A percentile compares a stretch with the other conserved stretches of the same genome.
Conservation (phyloP, 2,888 invertebrate species). For the Galerucella nymphaeae region DNA sequence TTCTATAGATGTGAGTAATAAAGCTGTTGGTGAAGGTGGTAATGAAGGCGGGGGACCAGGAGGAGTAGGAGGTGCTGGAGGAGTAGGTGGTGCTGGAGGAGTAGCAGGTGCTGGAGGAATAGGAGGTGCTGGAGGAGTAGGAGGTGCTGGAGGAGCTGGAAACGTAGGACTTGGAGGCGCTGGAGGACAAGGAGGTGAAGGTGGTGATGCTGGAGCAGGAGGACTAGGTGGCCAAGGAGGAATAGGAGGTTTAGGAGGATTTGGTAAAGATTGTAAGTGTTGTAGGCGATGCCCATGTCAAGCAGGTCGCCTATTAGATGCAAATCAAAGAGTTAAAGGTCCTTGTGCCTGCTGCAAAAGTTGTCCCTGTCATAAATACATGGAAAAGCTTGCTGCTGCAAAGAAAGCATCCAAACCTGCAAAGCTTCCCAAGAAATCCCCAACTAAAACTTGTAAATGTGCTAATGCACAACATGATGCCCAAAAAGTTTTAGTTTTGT, state of each 20-base stretch:
- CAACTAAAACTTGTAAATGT: slow-evolving; percentile 3
- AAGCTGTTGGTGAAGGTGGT: neutral
- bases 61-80: slow-evolving; percentile 6
- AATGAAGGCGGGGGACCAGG: neutral
- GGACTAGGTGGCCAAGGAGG: neutral
- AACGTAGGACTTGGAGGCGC: too few relatives aligned
- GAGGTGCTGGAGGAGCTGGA: neutral
- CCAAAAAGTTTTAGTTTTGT: neutral
- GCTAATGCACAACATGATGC: neutral
- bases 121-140: too few relatives aligned
- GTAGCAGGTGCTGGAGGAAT: neutral
- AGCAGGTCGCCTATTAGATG: neutral
- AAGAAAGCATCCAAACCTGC: neutral
- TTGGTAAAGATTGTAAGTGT: slow-evolving; percentile 11
- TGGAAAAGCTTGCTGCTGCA: neutral
- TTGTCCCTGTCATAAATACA: slow-evolving; percentile 6
- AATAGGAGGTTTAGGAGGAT: neutral
- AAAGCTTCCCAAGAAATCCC: neutral
- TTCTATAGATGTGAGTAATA: neutral
- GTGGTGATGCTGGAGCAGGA: neutral
- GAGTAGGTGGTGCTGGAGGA: slow-evolving; percentile 22
- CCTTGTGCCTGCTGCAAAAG: slow-evolving; percentile 12
- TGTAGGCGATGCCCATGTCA: slow-evolving; percentile 9
- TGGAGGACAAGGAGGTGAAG: neutral
- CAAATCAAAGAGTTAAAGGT: neutral